Conservation (phyloP, 1,140 invertebrate genomes). For the Drosophila ambigua region DNA sequence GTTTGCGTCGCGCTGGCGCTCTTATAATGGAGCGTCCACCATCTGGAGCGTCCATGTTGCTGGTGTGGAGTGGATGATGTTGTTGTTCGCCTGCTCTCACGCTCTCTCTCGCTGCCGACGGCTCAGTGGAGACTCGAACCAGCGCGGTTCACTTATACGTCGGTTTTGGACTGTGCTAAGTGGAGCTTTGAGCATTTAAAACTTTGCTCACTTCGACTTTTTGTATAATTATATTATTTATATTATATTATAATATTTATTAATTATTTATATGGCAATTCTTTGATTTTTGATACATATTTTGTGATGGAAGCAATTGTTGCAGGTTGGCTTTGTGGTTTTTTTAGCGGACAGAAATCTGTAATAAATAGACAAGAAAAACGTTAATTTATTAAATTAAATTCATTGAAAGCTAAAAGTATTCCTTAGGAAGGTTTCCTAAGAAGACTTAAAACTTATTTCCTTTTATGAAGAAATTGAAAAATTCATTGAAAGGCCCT, state of each 20-base stretch:
- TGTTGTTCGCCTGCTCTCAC: constrained; percentile 11
- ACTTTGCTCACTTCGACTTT: constrained; percentile 6
- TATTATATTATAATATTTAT: too few relatives aligned
- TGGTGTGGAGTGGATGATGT: too few relatives aligned
- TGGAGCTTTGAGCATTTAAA: constrained; percentile 50
- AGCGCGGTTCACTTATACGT: constrained; percentile 46
- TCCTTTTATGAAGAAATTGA: constrained; percentile 11
- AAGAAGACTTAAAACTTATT: constrained; percentile 6
- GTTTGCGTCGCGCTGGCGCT: constrained; percentile 73
- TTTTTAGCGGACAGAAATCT: constrained; percentile 31
- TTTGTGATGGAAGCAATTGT: constrained; percentile 57
- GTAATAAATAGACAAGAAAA: constrained; percentile 18
- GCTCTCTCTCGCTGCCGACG: not conserved
- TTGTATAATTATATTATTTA: too few relatives aligned
- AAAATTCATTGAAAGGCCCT: constrained; percentile 36
- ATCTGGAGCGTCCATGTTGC: constrained; percentile 73
- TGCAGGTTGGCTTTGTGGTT: constrained; percentile 27
- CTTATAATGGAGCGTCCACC: constrained; percentile 69
- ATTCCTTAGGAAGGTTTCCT: constrained; percentile 7
- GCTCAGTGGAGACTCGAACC: constrained; percentile 25
- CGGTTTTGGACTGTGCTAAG: constrained; percentile 20
- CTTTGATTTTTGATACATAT: not conserved
- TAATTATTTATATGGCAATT: constrained; percentile 50
- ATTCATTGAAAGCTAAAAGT: constrained; percentile 2
- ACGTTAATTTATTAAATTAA: not conserved